Conservation (phyloP, 2,888 invertebrate species). For the Drosophila kambysellisi region DNA sequence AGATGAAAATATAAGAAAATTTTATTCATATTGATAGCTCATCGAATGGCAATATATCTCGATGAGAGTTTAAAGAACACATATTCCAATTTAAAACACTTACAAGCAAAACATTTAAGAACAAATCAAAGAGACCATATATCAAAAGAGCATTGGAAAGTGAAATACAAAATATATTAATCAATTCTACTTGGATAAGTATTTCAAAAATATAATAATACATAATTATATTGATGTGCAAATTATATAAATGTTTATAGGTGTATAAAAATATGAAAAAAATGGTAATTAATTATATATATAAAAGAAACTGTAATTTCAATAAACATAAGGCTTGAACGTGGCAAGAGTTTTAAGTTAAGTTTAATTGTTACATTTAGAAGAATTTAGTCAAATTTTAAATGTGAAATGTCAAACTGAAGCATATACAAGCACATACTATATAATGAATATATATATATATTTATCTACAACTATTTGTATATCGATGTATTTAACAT, state of each 20-base stretch:
- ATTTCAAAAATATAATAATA: constrained; percentile 16
- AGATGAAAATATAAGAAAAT: constrained; percentile 22
- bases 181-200: constrained; percentile 29
- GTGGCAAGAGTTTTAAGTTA: constrained; percentile 41
- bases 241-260: constrained; percentile 71
- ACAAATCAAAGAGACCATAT: constrained; percentile 16
- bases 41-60: constrained; percentile 48
- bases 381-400: constrained; percentile 66
- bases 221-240: constrained; percentile 68
- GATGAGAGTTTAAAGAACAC: constrained; percentile 59
- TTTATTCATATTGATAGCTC: constrained; percentile 50
- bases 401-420: constrained; percentile 42
- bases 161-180: constrained; percentile 25
- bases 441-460: constrained; percentile 44
- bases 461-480: constrained; percentile 66
- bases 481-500: constrained; percentile 74
- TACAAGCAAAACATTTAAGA: constrained; percentile 13
- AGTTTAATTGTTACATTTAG: constrained; percentile 43
- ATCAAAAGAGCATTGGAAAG: constrained; percentile 37
- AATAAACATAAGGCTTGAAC: constrained; percentile 70
- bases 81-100: constrained; percentile 48
- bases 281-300: constrained; percentile 70
- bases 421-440: constrained; percentile 25
- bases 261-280: constrained; percentile 63
- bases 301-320: constrained; percentile 85